Base-by-base conservation (phyloP, 2,888 invertebrate genomes). In the Schizotus pectinicornis region DNA sequence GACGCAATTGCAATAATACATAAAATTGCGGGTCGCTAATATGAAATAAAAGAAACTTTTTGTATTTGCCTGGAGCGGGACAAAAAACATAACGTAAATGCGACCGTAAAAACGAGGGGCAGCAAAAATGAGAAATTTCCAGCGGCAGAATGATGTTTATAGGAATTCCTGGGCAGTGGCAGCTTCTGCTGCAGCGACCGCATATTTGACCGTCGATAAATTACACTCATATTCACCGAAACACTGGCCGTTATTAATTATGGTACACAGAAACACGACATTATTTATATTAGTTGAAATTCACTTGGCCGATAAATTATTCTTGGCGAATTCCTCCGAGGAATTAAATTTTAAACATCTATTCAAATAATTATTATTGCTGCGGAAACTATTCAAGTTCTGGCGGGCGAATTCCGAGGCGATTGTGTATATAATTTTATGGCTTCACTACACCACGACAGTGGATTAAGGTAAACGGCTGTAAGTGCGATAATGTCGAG, bases 141-240 rank as follows among this genome's bases (percentile, higher is more conserved):
- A 41, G 34, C 13, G 13, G 7, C 35, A 41, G 37, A 41, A 41
- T 51, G 49, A 53, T 56, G 50, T 53, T 56, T 56, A 52, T 48
- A 53, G 49, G 52, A 61, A 56, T 61, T 56, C 60, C 60, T 45
- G 38, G 37, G 37, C 13, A 47, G 42, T 38, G 38, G 32, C 12
- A 31, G 45, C 31, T 47, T 36, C 13, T 33, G 46, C 47, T 47
- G 55, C 54, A 54, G 36, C 42, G 35, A 43, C 53, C 48, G 50
- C 54, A 59, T 59, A 59, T 54, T 54, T 59, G 59, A 45, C 43
- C 54, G 50, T 39, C 59, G 30, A 59, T 59, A 59, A 54, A 59
- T 59, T 54, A 59, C 54, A 42, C 37, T 45, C 45, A 49, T 54
- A 54, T 54, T 54, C 54, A 45, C 42, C 41, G 39, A 33, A 37